Conservation (phyloP, 2,797 vertebrate species). For the Channallabes apus region DNA sequence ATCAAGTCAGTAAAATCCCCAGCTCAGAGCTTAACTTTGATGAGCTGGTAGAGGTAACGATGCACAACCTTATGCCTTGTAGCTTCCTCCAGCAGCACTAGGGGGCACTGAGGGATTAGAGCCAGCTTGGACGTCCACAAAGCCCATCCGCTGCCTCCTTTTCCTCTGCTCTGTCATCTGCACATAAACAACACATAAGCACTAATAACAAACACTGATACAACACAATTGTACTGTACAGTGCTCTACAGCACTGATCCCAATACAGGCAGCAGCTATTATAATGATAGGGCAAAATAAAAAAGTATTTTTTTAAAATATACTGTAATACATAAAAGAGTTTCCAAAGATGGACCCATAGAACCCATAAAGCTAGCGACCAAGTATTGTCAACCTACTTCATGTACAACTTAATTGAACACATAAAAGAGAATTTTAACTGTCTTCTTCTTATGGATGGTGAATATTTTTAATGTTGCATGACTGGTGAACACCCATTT, state of each 20-base stretch:
- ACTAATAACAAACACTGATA: not conserved
- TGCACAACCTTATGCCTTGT: conserved; percentile 58
- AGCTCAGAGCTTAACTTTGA: not conserved
- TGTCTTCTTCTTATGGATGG: not conserved
- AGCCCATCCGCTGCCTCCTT: conserved; percentile 78
- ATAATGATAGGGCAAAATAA: not conserved
- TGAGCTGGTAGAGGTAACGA: conserved; percentile 5
- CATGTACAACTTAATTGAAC: not conserved
- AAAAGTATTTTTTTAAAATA: not conserved
- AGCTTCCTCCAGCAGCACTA: conserved; percentile 72
- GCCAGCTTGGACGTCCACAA: conserved; percentile 71
- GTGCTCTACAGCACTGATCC: not conserved
- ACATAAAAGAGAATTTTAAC: not conserved
- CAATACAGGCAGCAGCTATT: not conserved
- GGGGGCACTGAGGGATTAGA: conserved; percentile 59
- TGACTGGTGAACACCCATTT: not conserved
- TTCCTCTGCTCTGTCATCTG: conserved; percentile 82
- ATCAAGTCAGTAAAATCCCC: conserved; percentile 5
- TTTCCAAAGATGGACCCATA: not conserved
- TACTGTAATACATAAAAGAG: not conserved
- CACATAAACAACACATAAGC: conserved; percentile 16
- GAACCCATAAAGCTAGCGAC: not conserved
- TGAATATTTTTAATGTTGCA: not conserved
- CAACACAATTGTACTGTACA: not conserved
- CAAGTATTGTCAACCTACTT: not conserved